Evolutionary conservation across 2,113 vertebrate genomes (phyloP).

Genomic region (Condylura cristata): DNA sequence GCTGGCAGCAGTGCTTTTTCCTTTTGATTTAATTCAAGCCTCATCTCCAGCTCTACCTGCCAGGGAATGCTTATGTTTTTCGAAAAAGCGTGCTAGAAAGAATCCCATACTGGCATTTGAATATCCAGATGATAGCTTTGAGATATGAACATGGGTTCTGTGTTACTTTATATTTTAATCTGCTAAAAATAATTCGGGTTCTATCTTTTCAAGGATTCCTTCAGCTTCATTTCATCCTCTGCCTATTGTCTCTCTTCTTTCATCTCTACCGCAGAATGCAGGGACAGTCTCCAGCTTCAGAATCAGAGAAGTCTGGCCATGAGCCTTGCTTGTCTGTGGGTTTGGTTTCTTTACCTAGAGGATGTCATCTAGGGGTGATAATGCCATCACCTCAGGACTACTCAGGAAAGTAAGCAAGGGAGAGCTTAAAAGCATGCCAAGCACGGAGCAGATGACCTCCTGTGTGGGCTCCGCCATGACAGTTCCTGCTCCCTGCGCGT

Average conservation of each 20-base stretch:
- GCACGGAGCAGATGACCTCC: neutral
- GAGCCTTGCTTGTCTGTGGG: neutral
- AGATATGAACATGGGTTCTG: neutral
- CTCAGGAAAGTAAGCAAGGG: neutral
- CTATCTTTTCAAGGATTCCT: neutral
- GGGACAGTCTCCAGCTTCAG: neutral
- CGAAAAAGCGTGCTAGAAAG: neutral
- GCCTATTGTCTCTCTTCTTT: neutral
- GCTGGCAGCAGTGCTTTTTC: slow-evolving; percentile 69
- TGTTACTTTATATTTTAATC: neutral
- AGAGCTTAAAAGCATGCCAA: neutral
- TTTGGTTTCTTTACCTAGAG: neutral
- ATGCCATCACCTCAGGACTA: neutral
- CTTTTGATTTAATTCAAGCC: slow-evolving; percentile 66
- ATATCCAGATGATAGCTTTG: neutral
- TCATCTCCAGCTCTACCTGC: slow-evolving; percentile 6
- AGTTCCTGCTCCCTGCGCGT: neutral
- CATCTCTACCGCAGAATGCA: neutral
- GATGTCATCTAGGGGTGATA: neutral
- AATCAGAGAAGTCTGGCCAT: neutral
- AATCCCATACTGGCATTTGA: neutral
- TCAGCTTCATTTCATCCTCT: neutral
- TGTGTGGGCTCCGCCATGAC: too few relatives aligned
- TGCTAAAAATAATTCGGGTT: neutral
- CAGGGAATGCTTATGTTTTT: neutral